phyloP scores from a whole-genome alignment of 1,140 invertebrate species.

The Macrosteles quadrilineatus region DNA sequence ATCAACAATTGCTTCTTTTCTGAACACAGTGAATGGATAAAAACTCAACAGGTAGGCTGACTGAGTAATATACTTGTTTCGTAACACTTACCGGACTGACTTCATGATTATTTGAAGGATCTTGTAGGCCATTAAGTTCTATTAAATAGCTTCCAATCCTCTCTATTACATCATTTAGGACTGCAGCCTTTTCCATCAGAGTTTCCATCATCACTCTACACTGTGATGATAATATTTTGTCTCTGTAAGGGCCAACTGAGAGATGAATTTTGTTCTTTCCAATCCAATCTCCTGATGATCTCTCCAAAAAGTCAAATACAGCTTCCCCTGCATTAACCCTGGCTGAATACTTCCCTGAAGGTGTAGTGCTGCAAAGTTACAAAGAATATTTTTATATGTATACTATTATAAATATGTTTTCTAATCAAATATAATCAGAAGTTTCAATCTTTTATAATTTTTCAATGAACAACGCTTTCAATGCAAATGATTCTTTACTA shows the following conservation, averaged over 20 bases:
- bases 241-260: conserved; percentile 43
- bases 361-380: conserved; percentile 43
- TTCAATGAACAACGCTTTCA: too few species aligned
- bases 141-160: conserved; percentile 47
- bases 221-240: conserved; percentile 44
- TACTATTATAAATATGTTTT: too few species aligned
- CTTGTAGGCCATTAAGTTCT: conserved; percentile 37
- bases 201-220: conserved; percentile 58
- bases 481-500: too few species aligned
- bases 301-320: conserved; percentile 54
- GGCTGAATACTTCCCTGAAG: conserved; percentile 57
- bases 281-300: conserved; percentile 47
- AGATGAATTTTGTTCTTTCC: conserved; percentile 41
- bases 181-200: conserved; percentile 51
- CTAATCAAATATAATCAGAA: too few species aligned
- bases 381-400: conserved; percentile 11
- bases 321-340: conserved; percentile 58
- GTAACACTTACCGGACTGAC: too few species aligned
- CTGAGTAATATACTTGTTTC: too few species aligned
- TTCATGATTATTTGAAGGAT: background rate
- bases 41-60: too few species aligned
- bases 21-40: too few species aligned
- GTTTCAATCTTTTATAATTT: too few species aligned
- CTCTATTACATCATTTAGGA: conserved; percentile 52
- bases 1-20: too few species aligned